Evolutionary conservation across 2,113 vertebrate species (phyloP).

Genomic region (Anolis sagrei): DNA sequence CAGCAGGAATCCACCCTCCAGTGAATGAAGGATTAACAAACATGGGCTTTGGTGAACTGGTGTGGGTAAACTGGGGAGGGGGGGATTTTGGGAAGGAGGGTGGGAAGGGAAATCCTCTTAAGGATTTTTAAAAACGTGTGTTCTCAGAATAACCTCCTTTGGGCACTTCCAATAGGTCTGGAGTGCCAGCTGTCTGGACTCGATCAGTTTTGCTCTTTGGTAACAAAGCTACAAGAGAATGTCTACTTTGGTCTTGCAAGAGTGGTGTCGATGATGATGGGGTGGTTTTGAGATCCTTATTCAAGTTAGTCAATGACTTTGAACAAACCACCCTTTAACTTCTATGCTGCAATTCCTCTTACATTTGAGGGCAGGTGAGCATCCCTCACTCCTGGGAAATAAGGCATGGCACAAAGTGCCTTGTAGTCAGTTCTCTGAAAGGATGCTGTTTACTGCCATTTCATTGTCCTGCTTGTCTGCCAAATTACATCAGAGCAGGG

Average conservation of each 20-base stretch:
- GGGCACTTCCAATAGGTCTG: not conserved
- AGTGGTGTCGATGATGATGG: not conserved
- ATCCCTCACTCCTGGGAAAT: not conserved
- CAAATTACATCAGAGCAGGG: conserved; percentile 2
- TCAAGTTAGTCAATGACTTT: not conserved
- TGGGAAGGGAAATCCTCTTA: conserved; percentile 48
- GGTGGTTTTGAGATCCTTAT: not conserved
- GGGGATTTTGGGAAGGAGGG: conserved; percentile 33
- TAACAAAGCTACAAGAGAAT: conserved; percentile 10
- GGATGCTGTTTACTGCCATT: conserved; percentile 12
- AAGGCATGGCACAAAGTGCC: conserved; percentile 24
- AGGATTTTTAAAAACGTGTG: conserved; percentile 26
- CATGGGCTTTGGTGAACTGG: conserved; percentile 25
- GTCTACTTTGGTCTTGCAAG: not conserved
- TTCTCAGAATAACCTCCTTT: conserved; percentile 31
- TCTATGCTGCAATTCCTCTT: not conserved
- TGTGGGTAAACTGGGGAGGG: conserved; percentile 39
- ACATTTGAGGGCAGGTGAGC: not conserved
- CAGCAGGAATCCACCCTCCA: not conserved
- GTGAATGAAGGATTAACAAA: not conserved
- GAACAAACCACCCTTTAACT: not conserved
- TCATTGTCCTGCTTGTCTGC: not conserved
- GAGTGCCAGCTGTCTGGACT: fast-evolving
- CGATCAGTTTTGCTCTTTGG: not conserved
- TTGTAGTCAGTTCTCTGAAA: not conserved